Evolutionary conservation across 2,797 vertebrate species (phyloP), one percentile per base, ranked within the genome.

Genomic region (Hydrophis major): DNA sequence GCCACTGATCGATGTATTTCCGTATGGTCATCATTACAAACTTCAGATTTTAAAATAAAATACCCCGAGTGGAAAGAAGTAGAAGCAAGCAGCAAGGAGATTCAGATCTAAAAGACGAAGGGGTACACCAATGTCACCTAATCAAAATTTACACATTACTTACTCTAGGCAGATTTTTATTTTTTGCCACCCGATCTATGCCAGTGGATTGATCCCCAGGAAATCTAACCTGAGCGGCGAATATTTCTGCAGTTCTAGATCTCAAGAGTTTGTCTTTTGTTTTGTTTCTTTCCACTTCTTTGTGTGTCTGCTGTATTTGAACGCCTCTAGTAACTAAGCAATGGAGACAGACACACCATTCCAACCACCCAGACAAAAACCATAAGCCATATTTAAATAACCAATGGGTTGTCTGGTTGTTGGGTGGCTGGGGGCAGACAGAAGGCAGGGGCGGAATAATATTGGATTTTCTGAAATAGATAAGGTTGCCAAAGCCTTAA

Each of bases 271-370:
- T 20, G 14, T 11, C 12, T 56, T 8, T 56, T 56, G 53, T 87
- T 87, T 53, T 28, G 11, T 53, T 10, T 32, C n/a, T 69, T 37
- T 4, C 16, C 4, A 61, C 20, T 18, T 22, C 16, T 60, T 32
- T 37, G 56, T 32, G 47, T 32, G 16, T 12, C 47, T 37, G 28
- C 78, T 32, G 28, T 63, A 14, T 87, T 86, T 32, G 3, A 50
- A 66, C 28, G 53, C 90, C n/a, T n/a, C 57, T 4, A 90, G 90
- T 91, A 66, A 66, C 90, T 37, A 91, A 66, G 90, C 59, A 55
- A 91, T 91, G 47, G 22, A 50, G 61, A 13, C 37, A 83, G 74
- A 83, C 74, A 12, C 37, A 83, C 37, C 7, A 1, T 47, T 59
- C 14, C 86, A 42, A 3, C 14, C 32, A 25, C 63, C 53, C 7